A percentile compares a stretch with the other conserved stretches of the same genome.
Conservation (phyloP, 2,113 vertebrate species). For the Xenopus borealis region DNA sequence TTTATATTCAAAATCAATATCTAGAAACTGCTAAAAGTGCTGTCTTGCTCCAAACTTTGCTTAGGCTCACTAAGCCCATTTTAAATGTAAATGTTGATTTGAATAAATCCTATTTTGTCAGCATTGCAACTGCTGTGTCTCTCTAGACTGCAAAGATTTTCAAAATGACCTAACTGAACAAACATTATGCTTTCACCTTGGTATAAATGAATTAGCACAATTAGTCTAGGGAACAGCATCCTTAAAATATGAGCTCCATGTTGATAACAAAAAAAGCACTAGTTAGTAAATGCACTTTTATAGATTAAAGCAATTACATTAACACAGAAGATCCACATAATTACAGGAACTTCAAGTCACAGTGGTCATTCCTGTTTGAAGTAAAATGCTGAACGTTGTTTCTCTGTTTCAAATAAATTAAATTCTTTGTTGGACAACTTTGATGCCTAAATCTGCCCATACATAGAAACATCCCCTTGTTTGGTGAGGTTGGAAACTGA, state of each 20-base stretch:
- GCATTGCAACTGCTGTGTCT: conserved; percentile 56
- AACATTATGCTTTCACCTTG: conserved; percentile 51
- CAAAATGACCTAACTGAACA: conserved; percentile 55
- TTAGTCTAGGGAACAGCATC: conserved; percentile 51
- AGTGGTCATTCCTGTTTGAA: conserved; percentile 12
- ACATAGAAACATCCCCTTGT: too few relatives aligned
- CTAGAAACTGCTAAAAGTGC: neutral
- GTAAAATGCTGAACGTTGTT: too few relatives aligned
- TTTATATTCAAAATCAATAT: neutral
- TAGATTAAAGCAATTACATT: conserved; percentile 8
- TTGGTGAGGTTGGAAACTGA: too few relatives aligned
- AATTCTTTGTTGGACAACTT: too few relatives aligned
- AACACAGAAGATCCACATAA: conserved; percentile 25
- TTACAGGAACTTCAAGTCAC: conserved; percentile 29
- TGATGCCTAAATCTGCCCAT: too few relatives aligned
- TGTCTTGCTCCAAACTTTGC: neutral
- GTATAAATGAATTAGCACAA: conserved; percentile 52
- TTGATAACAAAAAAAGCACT: conserved; percentile 36
- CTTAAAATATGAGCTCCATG: conserved; percentile 46
- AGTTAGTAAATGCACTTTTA: conserved; percentile 21
- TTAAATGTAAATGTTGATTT: conserved; percentile 52
- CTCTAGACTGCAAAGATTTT: conserved; percentile 47
- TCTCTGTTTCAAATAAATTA: too few relatives aligned
- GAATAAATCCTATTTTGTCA: conserved; percentile 42
- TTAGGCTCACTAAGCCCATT: conserved; percentile 32